Base-by-base conservation (phyloP, 2,888 invertebrate species). In the Adelognathus sp. region DNA sequence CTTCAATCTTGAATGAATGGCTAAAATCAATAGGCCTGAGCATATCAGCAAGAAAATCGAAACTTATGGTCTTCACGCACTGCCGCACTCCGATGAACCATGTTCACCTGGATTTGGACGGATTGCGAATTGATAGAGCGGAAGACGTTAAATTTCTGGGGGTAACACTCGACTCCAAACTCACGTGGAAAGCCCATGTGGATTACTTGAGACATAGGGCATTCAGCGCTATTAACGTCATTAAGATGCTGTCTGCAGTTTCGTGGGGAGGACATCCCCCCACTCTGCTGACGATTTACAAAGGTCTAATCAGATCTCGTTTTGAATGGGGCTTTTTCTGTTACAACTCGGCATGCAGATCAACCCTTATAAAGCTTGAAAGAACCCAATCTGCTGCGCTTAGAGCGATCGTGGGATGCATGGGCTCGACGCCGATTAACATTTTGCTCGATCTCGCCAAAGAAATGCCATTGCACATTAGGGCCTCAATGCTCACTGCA, bases 371-470 rank as follows among this genome's bases (percentile, higher is more conserved):
- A 2, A 29, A 24, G 3, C n/a, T 76, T 1, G 69, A 76, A 6
- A n/a, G 41, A 21, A 52, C 60, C 0, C 73, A 41, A 61, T 61
- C 21, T 16, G 50, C 63, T 14, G 61, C 69, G 0, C 29, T 76
- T 1, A 69, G 63, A 21, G 7, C 14, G 0, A 52, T 52, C 29
- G 31, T 76, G 1, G 74, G 67, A 2, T 74, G 74, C 16, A 41
- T 74, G 9, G 39, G 18, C 3, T 44, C 74, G 2, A 58, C 74
- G 1, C 66, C 74, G 1, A 67, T 46, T 2, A 75, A 67, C 41
- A 36, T 60, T 1, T 9, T 60, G 0, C 50, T 75, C n/a, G n/a
- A n/a, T n/a, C n/a, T n/a, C n/a, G n/a, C n/a, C n/a, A n/a, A n/a
- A n/a, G 36, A 36, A 36, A 36, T 36, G 36, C 36, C 36, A 11